A percentile compares a stretch with the other conserved stretches of the same genome.
Evolutionary conservation across 2,113 vertebrate species (phyloP).

Genomic region (Hepsetus odoe): DNA sequence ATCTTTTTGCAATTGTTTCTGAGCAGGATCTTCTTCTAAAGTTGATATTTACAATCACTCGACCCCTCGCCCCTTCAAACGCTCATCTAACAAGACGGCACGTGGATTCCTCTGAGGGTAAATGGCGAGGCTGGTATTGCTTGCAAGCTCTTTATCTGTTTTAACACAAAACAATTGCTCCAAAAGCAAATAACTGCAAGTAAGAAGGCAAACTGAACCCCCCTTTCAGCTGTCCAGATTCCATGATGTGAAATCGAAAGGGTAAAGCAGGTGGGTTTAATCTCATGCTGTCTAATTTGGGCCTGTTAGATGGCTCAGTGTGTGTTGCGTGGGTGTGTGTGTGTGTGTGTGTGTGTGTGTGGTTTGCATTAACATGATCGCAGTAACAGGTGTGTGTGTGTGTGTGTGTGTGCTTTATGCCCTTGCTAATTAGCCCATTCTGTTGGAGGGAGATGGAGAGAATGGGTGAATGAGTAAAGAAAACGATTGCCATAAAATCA

Average conservation of each 20-base stretch:
- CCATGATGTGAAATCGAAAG: slow-evolving; percentile 52
- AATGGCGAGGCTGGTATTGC: no score
- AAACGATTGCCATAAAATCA: slow-evolving; percentile 70
- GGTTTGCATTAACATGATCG: slow-evolving; percentile 55
- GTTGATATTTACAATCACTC: no score
- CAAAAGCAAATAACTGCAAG: not conserved
- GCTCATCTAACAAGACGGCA: no score
- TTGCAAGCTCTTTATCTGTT: not conserved
- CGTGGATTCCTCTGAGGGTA: no score
- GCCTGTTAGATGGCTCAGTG: slow-evolving; percentile 32
- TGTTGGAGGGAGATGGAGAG: slow-evolving; percentile 11
- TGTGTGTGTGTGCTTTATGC: slow-evolving; percentile 64
- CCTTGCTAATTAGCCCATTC: slow-evolving; percentile 65
- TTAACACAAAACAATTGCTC: not conserved
- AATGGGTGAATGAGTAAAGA: not conserved
- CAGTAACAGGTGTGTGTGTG: slow-evolving; percentile 65
- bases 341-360: slow-evolving; percentile 22
- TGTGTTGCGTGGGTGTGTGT: slow-evolving; percentile 31
- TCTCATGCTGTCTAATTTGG: slow-evolving; percentile 64
- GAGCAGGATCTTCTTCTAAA: no score
- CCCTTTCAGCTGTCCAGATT: slow-evolving; percentile 33
- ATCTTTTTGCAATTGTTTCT: no score
- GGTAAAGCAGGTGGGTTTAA: slow-evolving; percentile 66
- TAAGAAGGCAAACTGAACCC: not conserved
- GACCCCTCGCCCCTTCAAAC: no score